Base-by-base conservation (phyloP, 2,797 vertebrate species). In the Gadopsis bispinosus region DNA sequence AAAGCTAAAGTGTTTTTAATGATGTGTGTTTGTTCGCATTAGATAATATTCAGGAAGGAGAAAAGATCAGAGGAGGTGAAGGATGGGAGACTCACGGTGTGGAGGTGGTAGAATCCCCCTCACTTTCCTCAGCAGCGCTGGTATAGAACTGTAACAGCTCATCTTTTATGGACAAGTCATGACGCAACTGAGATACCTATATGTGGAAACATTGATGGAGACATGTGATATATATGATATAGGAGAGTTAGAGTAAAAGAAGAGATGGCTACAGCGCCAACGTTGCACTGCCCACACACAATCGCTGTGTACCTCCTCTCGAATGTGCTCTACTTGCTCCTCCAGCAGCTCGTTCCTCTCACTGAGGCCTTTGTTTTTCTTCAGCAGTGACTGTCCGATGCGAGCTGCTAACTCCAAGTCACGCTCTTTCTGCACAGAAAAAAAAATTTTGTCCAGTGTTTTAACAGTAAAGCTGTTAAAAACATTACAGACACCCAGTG, bases 121-220 rank as follows among this genome's bases (percentile, higher is more conserved):
- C 98, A 0, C 97, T 99, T 80, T 99, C 98, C 79, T 99, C 98
- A 0, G 97, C 97, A 19, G 96, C 96, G 0, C 93, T 98, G 76
- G 97, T 98, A 54, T 99, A 99, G 90, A 99, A 99, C 93, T 99
- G 98, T 6, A 99, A 95, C 71, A 99, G 93, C 63, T 99, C 98
- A 92, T 99, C 98, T 86, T 99, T 99, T 97, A 99, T 98, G 75
- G 97, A 97, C 55, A 99, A 94, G 75, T 99, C 98, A 77, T 99
- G 98, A 33, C 98, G 96, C 85, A 99, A 79, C 92, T 99, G 98
- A 83, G 98, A 99, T 20, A 98, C 98, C 98, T 99, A 75, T 7
- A 55, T 14, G 33, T 35, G 37, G 9, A 56, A 26, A 64, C 19
- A 41, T 5, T 11, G 3, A 50, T 47, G 22, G 22, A 70, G 1